These are phyloP conservation scores for Trichopoda pennipes DNA, from an alignment of 2,888 invertebrate species.

Conservation along the genomic window DNA sequence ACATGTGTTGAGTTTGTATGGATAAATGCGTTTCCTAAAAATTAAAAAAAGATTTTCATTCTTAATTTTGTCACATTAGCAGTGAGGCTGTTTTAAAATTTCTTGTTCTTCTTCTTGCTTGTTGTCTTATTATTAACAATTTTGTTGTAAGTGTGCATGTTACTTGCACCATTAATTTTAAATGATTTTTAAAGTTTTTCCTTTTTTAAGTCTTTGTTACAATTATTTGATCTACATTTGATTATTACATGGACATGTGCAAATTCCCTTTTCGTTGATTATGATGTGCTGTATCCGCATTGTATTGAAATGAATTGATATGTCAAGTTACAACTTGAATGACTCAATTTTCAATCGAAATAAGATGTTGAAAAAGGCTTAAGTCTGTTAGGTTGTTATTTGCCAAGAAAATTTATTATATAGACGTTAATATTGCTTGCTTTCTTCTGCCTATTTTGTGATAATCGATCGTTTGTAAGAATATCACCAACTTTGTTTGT, in stretches of 20 bases:
- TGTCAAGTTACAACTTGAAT: conserved; percentile 45
- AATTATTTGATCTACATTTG: conserved; percentile 59
- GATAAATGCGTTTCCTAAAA: conserved; percentile 21
- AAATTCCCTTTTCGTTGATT: conserved; percentile 31
- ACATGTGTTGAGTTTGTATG: conserved; percentile 33
- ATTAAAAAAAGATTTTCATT: conserved; percentile 21
- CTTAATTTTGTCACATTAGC: conserved; percentile 62
- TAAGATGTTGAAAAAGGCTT: conserved; percentile 10
- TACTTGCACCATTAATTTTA: conserved; percentile 42
- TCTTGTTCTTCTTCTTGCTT: background rate
- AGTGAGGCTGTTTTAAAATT: conserved; percentile 46
- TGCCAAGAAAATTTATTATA: no score
- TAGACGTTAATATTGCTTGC: no score
- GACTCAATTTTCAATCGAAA: conserved; percentile 48
- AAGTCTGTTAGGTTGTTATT: background rate
- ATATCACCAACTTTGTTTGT: no score
- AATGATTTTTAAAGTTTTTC: conserved; percentile 24
- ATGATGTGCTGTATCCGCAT: background rate
- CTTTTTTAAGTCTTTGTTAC: conserved; percentile 18
- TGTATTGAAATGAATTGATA: conserved; percentile 43
- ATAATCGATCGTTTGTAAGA: no score
- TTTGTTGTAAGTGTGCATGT: conserved; percentile 32
- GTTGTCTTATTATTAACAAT: background rate
- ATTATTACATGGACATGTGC: conserved; percentile 43
- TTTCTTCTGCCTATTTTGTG: no score